Evolutionary conservation across 2,888 invertebrate genomes (phyloP), one percentile per base, ranked within the genome.

Genomic region (Cataglyphis livida): DNA sequence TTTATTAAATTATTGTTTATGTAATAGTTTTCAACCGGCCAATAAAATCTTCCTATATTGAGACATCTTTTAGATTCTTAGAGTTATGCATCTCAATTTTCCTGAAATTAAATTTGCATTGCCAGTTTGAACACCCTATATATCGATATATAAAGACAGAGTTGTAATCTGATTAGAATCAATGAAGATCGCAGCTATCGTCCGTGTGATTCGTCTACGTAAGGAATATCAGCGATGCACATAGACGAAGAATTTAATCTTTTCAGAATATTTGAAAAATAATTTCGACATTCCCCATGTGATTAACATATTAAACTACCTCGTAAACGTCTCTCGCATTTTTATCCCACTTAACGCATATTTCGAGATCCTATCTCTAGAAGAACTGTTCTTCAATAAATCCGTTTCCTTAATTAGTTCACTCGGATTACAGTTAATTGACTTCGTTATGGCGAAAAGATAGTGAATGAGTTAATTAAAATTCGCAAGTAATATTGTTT

Each of bases 101-200:
- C 38, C 25, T n/a, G 38, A 28, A 71, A 57, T 71, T 54, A 54
- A 71, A 38, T 71, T 57, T 57, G 18, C 10, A n/a, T 59, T 38
- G 28, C 2, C 15, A 7, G 7, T 25, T 25, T 12, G 9, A 18
- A 51, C 25, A 64, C 12, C 35, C 6, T 64, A 25, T 75, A 38
- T 65, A 12, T 65, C 32, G 35, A 12, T 25, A 28, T 12, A 28
- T 18, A 38, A 15, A 38, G 18, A 75, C 35, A 18, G 12, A 74
- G 32, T 15, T 74, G 4, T 75, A 75, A 75, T 48, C 18, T 25
- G 75, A 75, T 75, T 75, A 75, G 25, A 65, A 75, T 64, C 35
- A 51, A n/a, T 48, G 51, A 75, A 25, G 25, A 51, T 1, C 18
- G 25, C 35, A 65, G 15, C 51, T 65, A 65, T 38, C 38, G 18